Conservation (phyloP, 2,113 vertebrate genomes). For the Litocranius walleri region DNA sequence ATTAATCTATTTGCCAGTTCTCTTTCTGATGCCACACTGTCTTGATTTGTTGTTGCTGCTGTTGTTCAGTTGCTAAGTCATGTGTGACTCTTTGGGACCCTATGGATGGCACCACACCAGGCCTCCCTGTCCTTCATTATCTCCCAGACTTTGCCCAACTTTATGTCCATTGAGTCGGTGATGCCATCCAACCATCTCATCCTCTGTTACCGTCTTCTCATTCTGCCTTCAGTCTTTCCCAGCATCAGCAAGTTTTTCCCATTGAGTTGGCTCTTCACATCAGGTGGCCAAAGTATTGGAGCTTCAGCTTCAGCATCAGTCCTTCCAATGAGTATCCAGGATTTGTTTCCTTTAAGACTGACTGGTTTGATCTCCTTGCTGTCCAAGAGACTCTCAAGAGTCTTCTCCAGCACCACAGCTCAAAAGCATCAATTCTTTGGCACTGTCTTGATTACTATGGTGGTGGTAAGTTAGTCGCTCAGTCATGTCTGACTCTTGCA, state of each 20-base stretch:
- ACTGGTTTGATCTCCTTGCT: neutral
- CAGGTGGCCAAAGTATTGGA: neutral
- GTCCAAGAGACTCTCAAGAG: neutral
- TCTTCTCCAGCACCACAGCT: neutral
- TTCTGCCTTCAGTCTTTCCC: neutral
- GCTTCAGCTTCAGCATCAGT: neutral
- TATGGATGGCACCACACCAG: neutral
- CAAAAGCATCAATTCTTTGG: neutral
- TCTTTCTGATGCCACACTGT: neutral
- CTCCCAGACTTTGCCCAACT: neutral
- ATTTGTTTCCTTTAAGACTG: neutral
- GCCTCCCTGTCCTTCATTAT: neutral
- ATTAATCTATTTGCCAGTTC: neutral
- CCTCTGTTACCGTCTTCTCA: neutral
- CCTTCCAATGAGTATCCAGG: neutral
- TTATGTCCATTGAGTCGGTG: neutral
- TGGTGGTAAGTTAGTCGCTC: neutral
- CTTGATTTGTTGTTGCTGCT: neutral
- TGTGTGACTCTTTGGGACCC: neutral
- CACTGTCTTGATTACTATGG: neutral
- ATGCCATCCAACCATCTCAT: neutral
- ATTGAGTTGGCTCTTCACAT: neutral
- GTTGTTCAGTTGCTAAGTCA: neutral
- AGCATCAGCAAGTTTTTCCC: neutral
- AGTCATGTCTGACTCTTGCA: rapidly evolving